Conservation (phyloP, 2,113 vertebrate species). For the Rhombomys opimus region DNA sequence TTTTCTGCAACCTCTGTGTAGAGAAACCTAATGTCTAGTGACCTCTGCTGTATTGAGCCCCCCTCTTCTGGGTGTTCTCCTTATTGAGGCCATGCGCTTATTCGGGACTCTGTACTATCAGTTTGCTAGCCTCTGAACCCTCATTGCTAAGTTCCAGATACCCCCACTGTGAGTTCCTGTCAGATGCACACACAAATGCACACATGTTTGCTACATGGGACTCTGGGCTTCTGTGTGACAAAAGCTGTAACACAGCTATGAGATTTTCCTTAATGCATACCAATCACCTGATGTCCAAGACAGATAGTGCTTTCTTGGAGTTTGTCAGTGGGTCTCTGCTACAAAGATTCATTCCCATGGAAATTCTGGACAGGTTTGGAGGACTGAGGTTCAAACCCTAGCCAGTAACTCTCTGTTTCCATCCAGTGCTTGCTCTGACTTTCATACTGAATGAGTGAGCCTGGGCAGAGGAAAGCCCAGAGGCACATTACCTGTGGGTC, state of each 20-base stretch:
- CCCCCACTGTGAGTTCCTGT: rapidly evolving
- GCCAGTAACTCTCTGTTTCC: neutral
- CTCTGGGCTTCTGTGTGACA: neutral
- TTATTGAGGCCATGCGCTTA: rapidly evolving
- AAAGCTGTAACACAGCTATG: neutral
- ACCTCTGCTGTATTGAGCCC: neutral
- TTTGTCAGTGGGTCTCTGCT: neutral
- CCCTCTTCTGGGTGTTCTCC: neutral
- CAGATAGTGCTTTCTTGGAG: neutral
- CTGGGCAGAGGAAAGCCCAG: neutral
- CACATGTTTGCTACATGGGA: neutral
- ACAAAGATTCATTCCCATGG: neutral
- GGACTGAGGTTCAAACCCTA: neutral
- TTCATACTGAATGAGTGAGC: neutral
- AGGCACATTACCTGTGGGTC: constrained; percentile 90
- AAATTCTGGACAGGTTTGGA: neutral
- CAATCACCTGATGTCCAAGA: neutral
- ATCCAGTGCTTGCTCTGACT: neutral
- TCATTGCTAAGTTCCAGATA: neutral
- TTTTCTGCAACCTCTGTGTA: neutral
- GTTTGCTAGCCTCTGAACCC: rapidly evolving
- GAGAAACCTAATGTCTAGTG: neutral
- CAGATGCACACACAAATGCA: rapidly evolving
- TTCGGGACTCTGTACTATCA: rapidly evolving
- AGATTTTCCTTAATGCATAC: neutral